Conservation (phyloP, 1,140 invertebrate genomes). For the Pseudomyrmex sp. region DNA sequence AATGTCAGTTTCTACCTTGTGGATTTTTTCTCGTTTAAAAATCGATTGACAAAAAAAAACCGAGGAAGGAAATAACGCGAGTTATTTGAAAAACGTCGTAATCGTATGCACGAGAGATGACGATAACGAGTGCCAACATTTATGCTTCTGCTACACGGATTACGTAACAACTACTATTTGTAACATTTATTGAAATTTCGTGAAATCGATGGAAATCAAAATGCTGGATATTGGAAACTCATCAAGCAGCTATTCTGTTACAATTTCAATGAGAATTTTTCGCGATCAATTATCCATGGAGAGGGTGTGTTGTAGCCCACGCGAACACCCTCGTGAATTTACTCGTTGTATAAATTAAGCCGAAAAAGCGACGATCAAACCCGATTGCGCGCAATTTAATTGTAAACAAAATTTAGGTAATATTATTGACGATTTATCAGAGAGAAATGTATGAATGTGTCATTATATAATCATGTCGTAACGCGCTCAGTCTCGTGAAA, state of each 20-base stretch:
- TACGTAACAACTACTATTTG: neutral
- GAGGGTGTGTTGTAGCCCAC: neutral
- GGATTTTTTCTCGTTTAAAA: too few species aligned
- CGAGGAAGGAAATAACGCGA: too few species aligned
- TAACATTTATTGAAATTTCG: conserved; percentile 10
- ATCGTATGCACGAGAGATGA: neutral
- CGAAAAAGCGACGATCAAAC: conserved; percentile 29
- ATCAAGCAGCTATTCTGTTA: conserved; percentile 43
- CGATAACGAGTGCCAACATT: conserved; percentile 30
- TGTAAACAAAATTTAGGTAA: conserved; percentile 29
- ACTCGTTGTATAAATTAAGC: conserved; percentile 34
- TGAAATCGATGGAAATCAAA: conserved; percentile 26
- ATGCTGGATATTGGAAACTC: conserved; percentile 40
- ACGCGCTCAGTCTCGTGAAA: neutral
- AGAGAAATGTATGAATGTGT: neutral
- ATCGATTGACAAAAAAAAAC: too few species aligned
- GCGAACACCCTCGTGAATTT: conserved; percentile 1
- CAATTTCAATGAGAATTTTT: conserved; percentile 44
- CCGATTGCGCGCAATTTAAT: conserved; percentile 31
- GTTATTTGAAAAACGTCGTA: too few species aligned
- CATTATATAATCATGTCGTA: neutral
- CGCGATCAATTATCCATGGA: conserved; percentile 9
- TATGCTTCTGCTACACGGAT: neutral
- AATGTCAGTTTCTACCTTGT: too few species aligned
- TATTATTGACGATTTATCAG: conserved; percentile 28